Percentiles rank a stretch among this genome's conserved stretches.
Evolutionary conservation across 2,888 invertebrate species (phyloP).

Genomic region (Caenorhabditis auriculariae): DNA sequence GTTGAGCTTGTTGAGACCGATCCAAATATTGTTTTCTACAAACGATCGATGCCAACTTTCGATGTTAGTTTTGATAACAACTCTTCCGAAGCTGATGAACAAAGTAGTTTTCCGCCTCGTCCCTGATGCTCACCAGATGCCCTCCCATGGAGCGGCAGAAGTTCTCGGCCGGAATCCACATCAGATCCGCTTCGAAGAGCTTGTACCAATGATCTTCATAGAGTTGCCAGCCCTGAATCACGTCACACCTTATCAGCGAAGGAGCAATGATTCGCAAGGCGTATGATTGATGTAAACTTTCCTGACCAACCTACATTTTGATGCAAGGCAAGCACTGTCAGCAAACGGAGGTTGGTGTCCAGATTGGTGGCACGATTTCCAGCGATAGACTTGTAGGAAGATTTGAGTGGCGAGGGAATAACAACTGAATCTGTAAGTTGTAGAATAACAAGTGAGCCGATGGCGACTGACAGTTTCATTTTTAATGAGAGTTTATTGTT

Average conservation of each 20-base stretch:
- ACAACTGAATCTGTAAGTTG: slow-evolving; percentile 8
- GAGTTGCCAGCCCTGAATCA: slow-evolving; percentile 51
- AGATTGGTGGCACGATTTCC: slow-evolving; percentile 45
- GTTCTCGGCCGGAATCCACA: slow-evolving; percentile 61
- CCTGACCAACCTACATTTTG: slow-evolving; percentile 38
- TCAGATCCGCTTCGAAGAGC: slow-evolving; percentile 55
- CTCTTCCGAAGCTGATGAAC: slow-evolving; percentile 55
- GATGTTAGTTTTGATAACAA: too few species aligned
- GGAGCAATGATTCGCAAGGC: background rate
- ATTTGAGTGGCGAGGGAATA: slow-evolving; percentile 37
- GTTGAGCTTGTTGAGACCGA: slow-evolving; percentile 57
- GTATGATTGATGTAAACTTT: background rate
- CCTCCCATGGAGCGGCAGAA: slow-evolving; percentile 58
- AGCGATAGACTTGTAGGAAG: slow-evolving; percentile 30
- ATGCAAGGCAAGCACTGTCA: slow-evolving; percentile 41
- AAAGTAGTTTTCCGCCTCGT: slow-evolving; percentile 56
- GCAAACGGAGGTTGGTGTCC: slow-evolving; percentile 46
- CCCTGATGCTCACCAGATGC: slow-evolving; percentile 51
- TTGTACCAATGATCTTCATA: slow-evolving; percentile 54
- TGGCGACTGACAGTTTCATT: background rate
- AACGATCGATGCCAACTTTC: too few species aligned
- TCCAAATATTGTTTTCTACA: slow-evolving; percentile 61
- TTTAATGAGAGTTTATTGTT: too few species aligned
- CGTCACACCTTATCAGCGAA: too few species aligned
- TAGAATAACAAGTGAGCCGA: background rate